Conservation (phyloP, 2,888 invertebrate species). For the Bellardia pandia region DNA sequence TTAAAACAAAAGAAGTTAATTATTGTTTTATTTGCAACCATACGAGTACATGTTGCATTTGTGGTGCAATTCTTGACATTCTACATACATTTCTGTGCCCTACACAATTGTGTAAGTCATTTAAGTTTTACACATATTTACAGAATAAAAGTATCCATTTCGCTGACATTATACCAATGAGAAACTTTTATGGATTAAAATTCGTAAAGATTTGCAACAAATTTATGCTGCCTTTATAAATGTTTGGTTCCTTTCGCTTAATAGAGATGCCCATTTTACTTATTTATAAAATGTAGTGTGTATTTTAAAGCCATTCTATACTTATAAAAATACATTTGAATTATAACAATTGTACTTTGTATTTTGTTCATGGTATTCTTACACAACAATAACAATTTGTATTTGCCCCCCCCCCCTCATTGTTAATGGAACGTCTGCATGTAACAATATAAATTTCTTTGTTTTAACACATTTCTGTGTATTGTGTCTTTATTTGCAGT, state of each 20-base stretch:
- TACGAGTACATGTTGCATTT: slow-evolving; percentile 40
- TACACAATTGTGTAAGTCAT: background rate
- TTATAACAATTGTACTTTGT: background rate
- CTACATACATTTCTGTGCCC: slow-evolving; percentile 11
- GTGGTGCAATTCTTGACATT: slow-evolving; percentile 60
- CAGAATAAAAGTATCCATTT: too few relatives aligned
- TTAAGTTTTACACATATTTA: background rate
- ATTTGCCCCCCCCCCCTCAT: background rate
- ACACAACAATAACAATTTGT: background rate
- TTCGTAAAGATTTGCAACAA: too few relatives aligned
- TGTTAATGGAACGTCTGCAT: background rate
- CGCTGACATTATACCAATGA: too few relatives aligned
- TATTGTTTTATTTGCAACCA: slow-evolving; percentile 50
- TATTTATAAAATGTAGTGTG: background rate
- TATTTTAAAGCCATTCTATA: background rate
- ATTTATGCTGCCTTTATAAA: too few relatives aligned
- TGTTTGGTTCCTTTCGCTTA: too few relatives aligned
- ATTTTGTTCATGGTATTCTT: slow-evolving; percentile 3
- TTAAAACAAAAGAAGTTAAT: slow-evolving; percentile 56
- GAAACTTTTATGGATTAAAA: too few relatives aligned
- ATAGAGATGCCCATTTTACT: background rate
- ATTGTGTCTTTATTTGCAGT: background rate
- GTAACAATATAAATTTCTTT: slow-evolving; percentile 9
- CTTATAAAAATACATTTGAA: background rate
- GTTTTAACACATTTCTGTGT: slow-evolving; percentile 2